Evolutionary conservation across 2,113 vertebrate species (phyloP).

Genomic region (Ursus arctos): DNA sequence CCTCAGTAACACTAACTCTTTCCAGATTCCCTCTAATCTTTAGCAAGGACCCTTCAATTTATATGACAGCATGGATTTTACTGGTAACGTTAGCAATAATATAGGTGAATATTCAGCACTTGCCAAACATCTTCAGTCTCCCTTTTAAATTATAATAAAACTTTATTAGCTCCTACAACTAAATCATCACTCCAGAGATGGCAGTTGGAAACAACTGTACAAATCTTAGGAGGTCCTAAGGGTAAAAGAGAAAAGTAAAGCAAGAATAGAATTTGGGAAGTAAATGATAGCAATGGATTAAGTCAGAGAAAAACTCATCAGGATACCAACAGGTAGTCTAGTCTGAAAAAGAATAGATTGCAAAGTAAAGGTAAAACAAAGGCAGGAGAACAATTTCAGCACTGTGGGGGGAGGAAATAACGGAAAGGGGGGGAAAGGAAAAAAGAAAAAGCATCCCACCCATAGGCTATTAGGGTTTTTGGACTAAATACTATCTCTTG

Average conservation of each 20-base stretch:
- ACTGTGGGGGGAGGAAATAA: neutral
- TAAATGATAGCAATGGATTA: constrained; percentile 20
- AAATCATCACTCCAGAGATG: constrained; percentile 25
- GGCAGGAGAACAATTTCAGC: neutral
- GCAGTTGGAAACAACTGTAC: neutral
- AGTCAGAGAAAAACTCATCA: neutral
- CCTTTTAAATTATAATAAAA: constrained; percentile 64
- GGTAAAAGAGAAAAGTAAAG: constrained; percentile 8
- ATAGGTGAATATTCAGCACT: constrained; percentile 36
- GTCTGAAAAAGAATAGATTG: neutral
- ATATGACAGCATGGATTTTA: constrained; percentile 39
- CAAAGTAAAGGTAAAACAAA: neutral
- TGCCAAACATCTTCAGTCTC: constrained; percentile 52
- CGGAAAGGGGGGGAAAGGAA: neutral
- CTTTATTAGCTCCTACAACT: constrained; percentile 34
- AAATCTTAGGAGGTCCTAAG: neutral
- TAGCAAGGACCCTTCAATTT: constrained; percentile 42
- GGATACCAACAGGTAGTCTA: neutral
- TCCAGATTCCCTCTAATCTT: constrained; percentile 60
- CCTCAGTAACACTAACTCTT: constrained; percentile 34
- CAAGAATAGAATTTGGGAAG: neutral
- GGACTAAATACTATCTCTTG: neutral
- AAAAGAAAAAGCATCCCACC: neutral
- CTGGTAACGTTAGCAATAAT: constrained; percentile 30
- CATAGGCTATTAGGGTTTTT: neutral